Evolutionary conservation across 23 tunicate species (phyloP).

Genomic region (Styela clava): DNA sequence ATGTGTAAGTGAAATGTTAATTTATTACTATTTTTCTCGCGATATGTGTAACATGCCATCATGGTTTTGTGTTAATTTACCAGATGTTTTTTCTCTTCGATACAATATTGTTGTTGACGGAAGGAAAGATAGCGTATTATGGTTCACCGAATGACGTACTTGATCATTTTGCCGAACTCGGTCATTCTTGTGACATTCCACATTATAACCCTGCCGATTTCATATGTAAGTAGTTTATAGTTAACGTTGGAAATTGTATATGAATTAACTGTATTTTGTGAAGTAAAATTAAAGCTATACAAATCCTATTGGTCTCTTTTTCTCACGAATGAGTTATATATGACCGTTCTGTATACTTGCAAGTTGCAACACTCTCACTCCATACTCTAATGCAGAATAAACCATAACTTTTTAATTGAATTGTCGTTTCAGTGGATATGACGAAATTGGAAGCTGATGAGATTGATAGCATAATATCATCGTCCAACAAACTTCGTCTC

Average conservation of each 20-base stretch:
- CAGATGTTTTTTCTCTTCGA: conserved; percentile 93
- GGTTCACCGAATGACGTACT: conserved; percentile 78
- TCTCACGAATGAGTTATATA: no score
- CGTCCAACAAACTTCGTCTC: neutral
- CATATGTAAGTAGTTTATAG: conserved; percentile 57
- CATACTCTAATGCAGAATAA: no score
- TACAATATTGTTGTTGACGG: conserved; percentile 52
- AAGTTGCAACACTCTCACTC: no score
- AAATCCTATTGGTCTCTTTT: no score
- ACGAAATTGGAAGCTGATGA: conserved; percentile 9
- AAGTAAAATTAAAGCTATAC: neutral
- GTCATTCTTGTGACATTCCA: conserved; percentile 47
- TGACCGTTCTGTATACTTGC: no score
- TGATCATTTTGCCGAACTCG: conserved; percentile 51
- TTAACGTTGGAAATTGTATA: neutral
- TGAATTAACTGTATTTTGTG: neutral
- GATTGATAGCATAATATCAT: neutral
- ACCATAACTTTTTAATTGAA: no score
- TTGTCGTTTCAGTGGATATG: conserved; percentile 32
- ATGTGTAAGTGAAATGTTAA: no score
- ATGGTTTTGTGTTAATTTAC: neutral
- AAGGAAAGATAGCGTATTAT: conserved; percentile 76
- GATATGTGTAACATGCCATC: neutral
- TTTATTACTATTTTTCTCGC: no score
- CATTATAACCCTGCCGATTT: conserved; percentile 94